Conservation (phyloP, 53 echinoderm and acorn worm species). For the Pentamera pediparva region DNA sequence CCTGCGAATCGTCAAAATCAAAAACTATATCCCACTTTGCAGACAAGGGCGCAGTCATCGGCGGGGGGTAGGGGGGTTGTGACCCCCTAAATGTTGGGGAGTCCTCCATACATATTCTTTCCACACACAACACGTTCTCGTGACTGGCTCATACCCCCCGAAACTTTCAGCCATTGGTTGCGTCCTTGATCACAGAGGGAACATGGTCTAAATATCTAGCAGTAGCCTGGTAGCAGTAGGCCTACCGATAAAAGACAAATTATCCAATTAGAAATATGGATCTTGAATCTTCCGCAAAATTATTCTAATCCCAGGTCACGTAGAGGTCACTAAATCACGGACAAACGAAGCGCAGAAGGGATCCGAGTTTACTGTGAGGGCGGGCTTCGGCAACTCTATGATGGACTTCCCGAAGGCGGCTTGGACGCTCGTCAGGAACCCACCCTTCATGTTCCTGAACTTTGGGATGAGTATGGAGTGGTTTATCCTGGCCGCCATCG, state of each 20-base stretch:
- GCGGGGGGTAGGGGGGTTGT: too few species aligned
- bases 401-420: conserved; percentile 71
- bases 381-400: conserved; percentile 59
- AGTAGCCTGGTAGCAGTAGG: too few species aligned
- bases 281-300: neutral
- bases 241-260: neutral
- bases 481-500: conserved; percentile 82
- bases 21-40: too few species aligned
- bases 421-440: conserved; percentile 69
- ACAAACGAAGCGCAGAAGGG: conserved; percentile 79
- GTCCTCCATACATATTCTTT: too few species aligned
- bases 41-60: too few species aligned
- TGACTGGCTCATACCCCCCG: too few species aligned
- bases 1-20: too few species aligned
- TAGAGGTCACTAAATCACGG: conserved; percentile 47
- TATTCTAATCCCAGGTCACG: conserved; percentile 56
- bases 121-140: too few species aligned
- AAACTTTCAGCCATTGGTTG: too few species aligned
- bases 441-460: conserved; percentile 76
- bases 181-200: too few species aligned
- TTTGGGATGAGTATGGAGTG: conserved; percentile 57
- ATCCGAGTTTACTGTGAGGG: conserved; percentile 49
- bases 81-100: too few species aligned
- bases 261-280: neutral
- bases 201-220: too few species aligned